A percentile compares a stretch with the other conserved stretches of the same genome.
phyloP scores from a whole-genome alignment of 2,113 vertebrate species.

The Indicator indicator region DNA sequence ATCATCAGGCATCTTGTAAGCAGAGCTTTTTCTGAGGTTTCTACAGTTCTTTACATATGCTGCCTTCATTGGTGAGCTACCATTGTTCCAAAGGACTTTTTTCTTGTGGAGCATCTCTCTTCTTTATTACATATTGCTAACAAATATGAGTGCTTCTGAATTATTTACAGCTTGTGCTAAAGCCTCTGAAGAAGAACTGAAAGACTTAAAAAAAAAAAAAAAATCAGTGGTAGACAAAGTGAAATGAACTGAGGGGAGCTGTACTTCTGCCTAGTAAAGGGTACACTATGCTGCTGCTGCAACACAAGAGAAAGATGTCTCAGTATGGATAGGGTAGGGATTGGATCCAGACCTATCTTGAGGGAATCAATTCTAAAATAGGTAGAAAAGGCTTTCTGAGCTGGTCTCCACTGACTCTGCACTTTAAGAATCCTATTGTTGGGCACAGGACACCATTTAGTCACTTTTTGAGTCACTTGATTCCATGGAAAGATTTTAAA shows the following conservation, averaged over 20 bases:
- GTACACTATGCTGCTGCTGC: not conserved
- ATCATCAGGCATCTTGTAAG: not conserved
- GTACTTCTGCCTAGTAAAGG: not conserved
- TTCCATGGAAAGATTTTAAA: not conserved
- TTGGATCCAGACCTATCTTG: not conserved
- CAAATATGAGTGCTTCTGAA: not conserved
- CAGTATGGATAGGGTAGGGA: not conserved
- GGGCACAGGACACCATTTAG: constrained; percentile 63
- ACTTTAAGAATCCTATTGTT: constrained; percentile 79
- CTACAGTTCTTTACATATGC: rapidly evolving
- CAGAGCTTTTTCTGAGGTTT: not conserved
- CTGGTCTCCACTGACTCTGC: constrained; percentile 70
- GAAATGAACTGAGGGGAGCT: not conserved
- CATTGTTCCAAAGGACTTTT: not conserved
- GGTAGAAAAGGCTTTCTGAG: not conserved
- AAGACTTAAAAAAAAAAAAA: not conserved
- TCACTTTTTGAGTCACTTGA: not conserved
- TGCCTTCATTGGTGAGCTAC: not conserved
- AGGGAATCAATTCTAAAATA: not conserved
- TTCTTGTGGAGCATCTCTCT: rapidly evolving
- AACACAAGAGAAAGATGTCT: not conserved
- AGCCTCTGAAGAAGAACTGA: not conserved
- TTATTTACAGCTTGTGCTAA: not conserved
- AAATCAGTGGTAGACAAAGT: not conserved
- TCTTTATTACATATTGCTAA: not conserved